Conservation (phyloP, 1,140 invertebrate species). For the Atta colombica region DNA sequence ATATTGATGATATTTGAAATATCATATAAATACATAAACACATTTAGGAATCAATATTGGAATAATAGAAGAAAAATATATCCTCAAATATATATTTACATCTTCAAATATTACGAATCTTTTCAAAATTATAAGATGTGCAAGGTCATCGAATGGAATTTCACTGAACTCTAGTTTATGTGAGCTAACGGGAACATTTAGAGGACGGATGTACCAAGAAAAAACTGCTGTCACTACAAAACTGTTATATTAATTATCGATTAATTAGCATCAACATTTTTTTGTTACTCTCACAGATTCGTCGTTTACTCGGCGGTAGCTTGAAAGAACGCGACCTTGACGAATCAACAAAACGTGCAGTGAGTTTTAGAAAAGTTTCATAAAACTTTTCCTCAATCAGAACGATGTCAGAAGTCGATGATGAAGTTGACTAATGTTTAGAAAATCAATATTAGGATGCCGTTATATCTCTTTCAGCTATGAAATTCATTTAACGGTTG, state of each 20-base stretch:
- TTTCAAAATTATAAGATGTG: background rate
- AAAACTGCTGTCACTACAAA: background rate
- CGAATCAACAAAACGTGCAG: constrained; percentile 88
- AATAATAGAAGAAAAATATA: background rate
- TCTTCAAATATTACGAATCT: background rate
- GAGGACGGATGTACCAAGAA: constrained; percentile 2
- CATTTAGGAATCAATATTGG: background rate
- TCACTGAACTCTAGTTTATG: background rate
- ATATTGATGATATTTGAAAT: background rate
- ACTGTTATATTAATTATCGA: constrained; percentile 47
- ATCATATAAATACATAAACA: background rate
- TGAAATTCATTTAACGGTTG: background rate
- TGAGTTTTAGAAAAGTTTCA: constrained; percentile 88
- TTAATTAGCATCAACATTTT: constrained; percentile 35
- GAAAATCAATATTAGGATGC: constrained; percentile 7
- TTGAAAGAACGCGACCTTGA: constrained; percentile 88
- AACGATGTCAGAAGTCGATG: background rate
- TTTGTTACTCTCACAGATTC: constrained; percentile 86
- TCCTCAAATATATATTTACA: background rate
- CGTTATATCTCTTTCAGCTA: constrained; percentile 12
- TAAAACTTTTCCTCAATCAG: constrained; percentile 44
- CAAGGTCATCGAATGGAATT: background rate
- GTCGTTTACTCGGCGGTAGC: constrained; percentile 88
- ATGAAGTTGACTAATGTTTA: constrained; percentile 1
- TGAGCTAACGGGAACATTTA: background rate